Percentiles rank a stretch among this genome's conserved stretches.
Evolutionary conservation across 2,113 vertebrate genomes (phyloP).

Genomic region (Malurus elegans): DNA sequence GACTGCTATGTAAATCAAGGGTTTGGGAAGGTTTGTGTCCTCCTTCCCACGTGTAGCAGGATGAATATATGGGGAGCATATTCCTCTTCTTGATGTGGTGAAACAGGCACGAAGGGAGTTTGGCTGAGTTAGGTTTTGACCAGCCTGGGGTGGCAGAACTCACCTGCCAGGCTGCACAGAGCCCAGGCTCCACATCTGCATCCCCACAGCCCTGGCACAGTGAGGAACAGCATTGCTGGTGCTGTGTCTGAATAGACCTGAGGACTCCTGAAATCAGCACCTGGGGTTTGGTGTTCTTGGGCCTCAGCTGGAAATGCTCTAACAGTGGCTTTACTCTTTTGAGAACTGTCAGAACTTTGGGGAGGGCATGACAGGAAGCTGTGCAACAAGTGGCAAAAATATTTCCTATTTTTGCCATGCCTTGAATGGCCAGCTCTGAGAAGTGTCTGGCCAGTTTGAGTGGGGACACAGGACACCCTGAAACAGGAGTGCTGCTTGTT

Average conservation of each 20-base stretch:
- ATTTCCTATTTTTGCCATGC: neutral
- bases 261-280: neutral
- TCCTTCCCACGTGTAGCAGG: neutral
- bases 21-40: neutral
- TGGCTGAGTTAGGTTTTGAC: neutral
- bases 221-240: neutral
- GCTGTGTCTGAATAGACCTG: neutral
- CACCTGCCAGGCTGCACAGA: neutral
- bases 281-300: neutral
- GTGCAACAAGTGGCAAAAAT: neutral
- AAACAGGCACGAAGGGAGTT: neutral
- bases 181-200: neutral
- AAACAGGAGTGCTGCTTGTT: neutral
- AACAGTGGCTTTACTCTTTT: neutral
- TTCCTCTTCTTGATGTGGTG: neutral
- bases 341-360: neutral
- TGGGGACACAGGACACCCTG: neutral
- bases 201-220: neutral
- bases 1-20: neutral
- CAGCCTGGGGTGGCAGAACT: neutral
- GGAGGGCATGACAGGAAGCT: neutral
- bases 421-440: neutral
- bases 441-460: neutral
- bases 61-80: neutral
- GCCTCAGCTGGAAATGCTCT: neutral